Conservation (phyloP, 1,140 invertebrate genomes). For the Lepidotrigona ventralis region DNA sequence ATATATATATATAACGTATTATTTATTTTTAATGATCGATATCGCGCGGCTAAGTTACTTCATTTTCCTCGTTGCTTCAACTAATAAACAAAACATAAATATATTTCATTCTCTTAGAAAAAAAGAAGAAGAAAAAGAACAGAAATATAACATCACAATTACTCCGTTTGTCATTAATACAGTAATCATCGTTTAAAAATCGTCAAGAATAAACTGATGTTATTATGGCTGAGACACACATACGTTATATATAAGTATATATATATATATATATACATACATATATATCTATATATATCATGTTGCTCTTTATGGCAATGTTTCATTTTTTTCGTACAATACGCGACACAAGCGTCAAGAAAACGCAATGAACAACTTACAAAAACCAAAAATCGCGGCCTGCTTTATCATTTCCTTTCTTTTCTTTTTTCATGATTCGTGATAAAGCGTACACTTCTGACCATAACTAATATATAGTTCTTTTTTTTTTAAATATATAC, state of each 20-base stretch:
- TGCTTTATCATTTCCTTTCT: neutral
- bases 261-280: neutral
- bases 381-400: neutral
- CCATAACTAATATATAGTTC: conserved; percentile 26
- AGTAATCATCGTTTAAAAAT: neutral
- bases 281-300: neutral
- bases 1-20: neutral
- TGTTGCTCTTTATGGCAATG: conserved; percentile 37
- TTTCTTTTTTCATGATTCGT: neutral
- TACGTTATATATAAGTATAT: conserved; percentile 1
- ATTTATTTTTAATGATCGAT: neutral
- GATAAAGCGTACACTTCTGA: conserved; percentile 21
- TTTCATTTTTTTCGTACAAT: conserved; percentile 8
- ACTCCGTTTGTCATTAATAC: neutral
- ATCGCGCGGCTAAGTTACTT: neutral
- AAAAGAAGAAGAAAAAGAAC: neutral
- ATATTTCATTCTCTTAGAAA: neutral
- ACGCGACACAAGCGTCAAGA: conserved; percentile 2
- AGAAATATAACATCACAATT: neutral
- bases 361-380: conserved; percentile 1
- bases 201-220: neutral
- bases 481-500: conserved; percentile 4
- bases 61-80: neutral
- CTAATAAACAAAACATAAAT: neutral
- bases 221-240: conserved; percentile 37